These are phyloP conservation scores for Labroides dimidiatus DNA, from an alignment of 2,797 vertebrate genomes.

Conservation along the genomic window DNA sequence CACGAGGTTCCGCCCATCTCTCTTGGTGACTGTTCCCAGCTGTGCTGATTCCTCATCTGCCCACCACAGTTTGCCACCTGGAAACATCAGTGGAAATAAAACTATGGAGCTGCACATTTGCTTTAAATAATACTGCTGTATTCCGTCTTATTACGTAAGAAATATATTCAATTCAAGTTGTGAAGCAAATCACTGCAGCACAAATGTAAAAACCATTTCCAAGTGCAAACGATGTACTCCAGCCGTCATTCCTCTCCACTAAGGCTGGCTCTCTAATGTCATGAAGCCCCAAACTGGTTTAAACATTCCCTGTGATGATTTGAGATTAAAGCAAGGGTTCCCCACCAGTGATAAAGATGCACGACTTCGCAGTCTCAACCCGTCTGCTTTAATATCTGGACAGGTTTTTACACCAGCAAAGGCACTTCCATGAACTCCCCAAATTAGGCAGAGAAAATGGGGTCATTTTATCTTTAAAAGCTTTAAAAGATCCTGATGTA, in stretches of 20 bases:
- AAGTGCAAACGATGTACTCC: conserved; percentile 25
- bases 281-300: conserved; percentile 53
- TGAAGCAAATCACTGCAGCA: conserved; percentile 18
- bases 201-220: conserved; percentile 20
- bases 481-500: not conserved
- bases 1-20: conserved; percentile 89
- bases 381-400: conserved; percentile 18
- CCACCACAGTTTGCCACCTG: conserved; percentile 98
- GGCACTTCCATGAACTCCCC: conserved; percentile 1
- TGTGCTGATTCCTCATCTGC: conserved; percentile 94
- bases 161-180: not conserved
- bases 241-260: conserved; percentile 41
- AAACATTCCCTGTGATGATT: conserved; percentile 50
- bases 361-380: conserved; percentile 29
- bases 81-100: conserved; percentile 29
- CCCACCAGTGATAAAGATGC: conserved; percentile 19
- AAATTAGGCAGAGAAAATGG: not conserved
- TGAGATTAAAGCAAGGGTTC: conserved; percentile 45
- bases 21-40: conserved; percentile 94
- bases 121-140: not conserved
- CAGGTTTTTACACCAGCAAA: conserved; percentile 16
- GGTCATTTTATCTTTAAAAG: no score
- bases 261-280: conserved; percentile 24
- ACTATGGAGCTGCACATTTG: not conserved
- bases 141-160: not conserved